Evolutionary conservation across 2,113 vertebrate genomes (phyloP), one percentile per base, ranked within the genome.

Genomic region (Antechinus stuartii): DNA sequence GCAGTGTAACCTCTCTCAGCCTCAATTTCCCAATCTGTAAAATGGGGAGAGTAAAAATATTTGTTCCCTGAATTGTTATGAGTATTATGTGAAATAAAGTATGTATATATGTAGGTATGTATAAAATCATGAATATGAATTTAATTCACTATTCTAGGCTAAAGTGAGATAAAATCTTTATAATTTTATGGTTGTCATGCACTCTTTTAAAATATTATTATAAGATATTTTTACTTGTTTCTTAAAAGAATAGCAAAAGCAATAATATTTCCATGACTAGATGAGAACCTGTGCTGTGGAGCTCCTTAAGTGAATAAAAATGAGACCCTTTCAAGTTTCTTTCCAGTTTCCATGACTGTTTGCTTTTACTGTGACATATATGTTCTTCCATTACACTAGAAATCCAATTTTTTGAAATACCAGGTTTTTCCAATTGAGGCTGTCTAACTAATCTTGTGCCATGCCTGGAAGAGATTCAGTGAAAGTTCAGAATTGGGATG

Each of bases 341-440:
- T 84, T 42, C n/a, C 16, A 23, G 68, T 10, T 25, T 95, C 93
- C 30, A 10, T 19, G 16, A 53, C 14, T 27, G 35, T 94, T 68
- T 19, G 5, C 19, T 93, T 7, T 93, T 19, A 42, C 68, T 91
- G 26, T 0, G 93, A 46, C 6, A 90, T 16, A 90, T 1, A n/a
- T 89, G 2, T 54, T 90, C 53, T 94, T 42, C 14, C 53, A 57
- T 90, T 42, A n/a, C 42, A 96, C 90, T 2, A 47, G 55, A 94
- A 90, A 91, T 76, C 35, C 55, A 54, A 24, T 68, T 93, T 94
- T 50, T 9, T 55, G 19, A 55, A 90, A 24, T 26, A 53, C 46
- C 35, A 94, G 19, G 27, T 24, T 96, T 95, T 96, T 68, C 54
- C 91, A 56, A 91, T 49, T 49, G 68, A 84, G 19, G 8, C 68